These are phyloP conservation scores for Euwallacea similis DNA, from an alignment of 1,140 invertebrate genomes.

Conservation along the genomic window DNA sequence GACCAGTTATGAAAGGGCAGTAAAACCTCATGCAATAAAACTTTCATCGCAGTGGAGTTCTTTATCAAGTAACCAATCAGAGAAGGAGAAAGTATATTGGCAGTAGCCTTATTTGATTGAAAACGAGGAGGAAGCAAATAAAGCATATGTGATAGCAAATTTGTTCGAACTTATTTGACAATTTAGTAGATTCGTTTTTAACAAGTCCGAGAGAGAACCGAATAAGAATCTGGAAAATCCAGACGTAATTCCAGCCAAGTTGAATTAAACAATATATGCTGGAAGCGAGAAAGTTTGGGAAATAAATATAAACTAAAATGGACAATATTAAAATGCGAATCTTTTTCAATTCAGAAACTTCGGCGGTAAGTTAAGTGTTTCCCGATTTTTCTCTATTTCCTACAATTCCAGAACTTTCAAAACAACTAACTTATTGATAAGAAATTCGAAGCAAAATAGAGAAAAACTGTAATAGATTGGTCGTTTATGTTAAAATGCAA, in stretches of 20 bases:
- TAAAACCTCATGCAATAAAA: conserved; percentile 24
- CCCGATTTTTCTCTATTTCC: conserved; percentile 36
- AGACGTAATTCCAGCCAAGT: conserved; percentile 19
- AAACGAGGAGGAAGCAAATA: neutral
- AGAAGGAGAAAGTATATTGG: conserved; percentile 1
- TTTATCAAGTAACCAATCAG: conserved; percentile 24
- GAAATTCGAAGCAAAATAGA: conserved; percentile 28
- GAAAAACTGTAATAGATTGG: conserved; percentile 31
- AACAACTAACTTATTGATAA: conserved; percentile 39
- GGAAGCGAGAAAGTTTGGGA: conserved; percentile 27
- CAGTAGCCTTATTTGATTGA: neutral
- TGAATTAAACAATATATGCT: conserved; percentile 33
- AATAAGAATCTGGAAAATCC: conserved; percentile 10
- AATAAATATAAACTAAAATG: conserved; percentile 38
- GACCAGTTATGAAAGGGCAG: conserved; percentile 24
- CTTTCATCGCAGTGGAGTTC: conserved; percentile 12
- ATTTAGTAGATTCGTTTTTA: conserved; percentile 1
- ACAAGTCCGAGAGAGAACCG: neutral
- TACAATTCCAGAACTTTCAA: conserved; percentile 32
- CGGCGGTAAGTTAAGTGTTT: conserved; percentile 38
- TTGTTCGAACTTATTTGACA: neutral
- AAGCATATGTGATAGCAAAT: neutral
- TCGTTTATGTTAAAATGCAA: conserved; percentile 32
- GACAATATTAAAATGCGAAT: conserved; percentile 39
- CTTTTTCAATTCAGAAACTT: conserved; percentile 36